phyloP scores from a whole-genome alignment of 2,888 invertebrate genomes.

The Epsilonema sp. region DNA sequence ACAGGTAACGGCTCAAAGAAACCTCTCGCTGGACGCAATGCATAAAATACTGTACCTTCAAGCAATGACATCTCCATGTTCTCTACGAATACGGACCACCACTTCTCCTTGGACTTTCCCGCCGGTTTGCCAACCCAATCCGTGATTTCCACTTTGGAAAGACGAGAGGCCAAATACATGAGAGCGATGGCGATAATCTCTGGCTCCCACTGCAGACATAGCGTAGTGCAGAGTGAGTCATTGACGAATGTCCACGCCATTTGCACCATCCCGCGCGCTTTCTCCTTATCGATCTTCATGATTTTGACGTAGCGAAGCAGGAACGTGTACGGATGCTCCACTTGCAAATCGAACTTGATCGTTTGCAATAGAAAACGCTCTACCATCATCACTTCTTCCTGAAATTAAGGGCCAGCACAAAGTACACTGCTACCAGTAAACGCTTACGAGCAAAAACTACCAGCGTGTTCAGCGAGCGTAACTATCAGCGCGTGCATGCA shows the following conservation, averaged over 20 bases:
- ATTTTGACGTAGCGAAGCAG: conserved; percentile 72
- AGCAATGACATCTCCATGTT: conserved; percentile 78
- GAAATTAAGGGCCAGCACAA: conserved; percentile 16
- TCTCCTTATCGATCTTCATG: conserved; percentile 49
- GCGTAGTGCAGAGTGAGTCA: conserved; percentile 84
- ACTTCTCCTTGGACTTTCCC: conserved; percentile 44
- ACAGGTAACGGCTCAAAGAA: too few species aligned
- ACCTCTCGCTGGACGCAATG: too few species aligned
- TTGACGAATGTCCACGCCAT: conserved; percentile 99
- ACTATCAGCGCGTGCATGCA: too few species aligned
- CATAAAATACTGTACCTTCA: too few species aligned
- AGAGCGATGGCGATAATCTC: conserved; percentile 79
- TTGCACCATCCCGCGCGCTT: conserved; percentile 85
- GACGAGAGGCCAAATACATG: conserved; percentile 83
- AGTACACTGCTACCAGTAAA: background rate
- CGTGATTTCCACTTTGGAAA: conserved; percentile 73
- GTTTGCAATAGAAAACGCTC: conserved; percentile 88
- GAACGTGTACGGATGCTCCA: conserved; percentile 87
- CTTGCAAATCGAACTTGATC: conserved; percentile 92
- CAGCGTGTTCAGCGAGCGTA: too few species aligned
- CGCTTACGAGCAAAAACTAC: too few species aligned
- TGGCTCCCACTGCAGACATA: conserved; percentile 94
- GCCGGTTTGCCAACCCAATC: conserved; percentile 39
- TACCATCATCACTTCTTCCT: conserved; percentile 67
- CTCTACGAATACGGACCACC: conserved; percentile 98